Base-by-base conservation (phyloP, 2,888 invertebrate genomes). In the Entomobrya multifasciata region DNA sequence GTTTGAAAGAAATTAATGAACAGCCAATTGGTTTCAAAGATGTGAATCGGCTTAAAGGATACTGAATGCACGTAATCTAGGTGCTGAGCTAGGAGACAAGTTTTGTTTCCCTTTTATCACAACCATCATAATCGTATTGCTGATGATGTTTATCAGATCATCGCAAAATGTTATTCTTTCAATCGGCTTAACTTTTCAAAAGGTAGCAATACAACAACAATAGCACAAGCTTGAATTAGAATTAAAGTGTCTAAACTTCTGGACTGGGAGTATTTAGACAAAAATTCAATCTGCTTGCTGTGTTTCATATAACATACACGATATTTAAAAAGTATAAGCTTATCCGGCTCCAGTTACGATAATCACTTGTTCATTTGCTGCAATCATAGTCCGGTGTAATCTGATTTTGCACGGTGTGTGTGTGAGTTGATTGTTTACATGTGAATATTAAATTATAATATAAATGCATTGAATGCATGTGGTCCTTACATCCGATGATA, bases 311-410 rank as follows among this genome's bases (percentile, higher is more conserved):
- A 15, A n/a, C 49, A 13, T 15, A 8, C 49, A n/a, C 49, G 49
- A 15, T 49, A 49, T 49, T 8, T 49, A 10, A 8, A 3, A 49
- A n/a, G 36, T 55, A 76, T 52, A 76, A 62, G 76, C 80, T 79
- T 80, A 86, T 80, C 80, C 76, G 86, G 79, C 86, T 86, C 86
- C 86, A 62, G 80, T 85, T 85, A 36, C 85, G 52, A 22, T 79
- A 86, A 86, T 80, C 72, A 41, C 52, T 74, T 79, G 79, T 47
- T 49, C 79, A 72, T 79, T 85, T 79, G 85, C 60, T 55, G 72
- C 55, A 86, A 86, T 76, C 52, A 36, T 41, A 22, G n/a, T 65
- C 52, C 11, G 27, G 27, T 85, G 85, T 85, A 85, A 85, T 78
- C 85, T 72, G 70, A 84, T 79, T 85, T 79, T 70, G 77, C 84